Base-by-base conservation (phyloP, 2,113 vertebrate species). In the Grammatotria lemairii region DNA sequence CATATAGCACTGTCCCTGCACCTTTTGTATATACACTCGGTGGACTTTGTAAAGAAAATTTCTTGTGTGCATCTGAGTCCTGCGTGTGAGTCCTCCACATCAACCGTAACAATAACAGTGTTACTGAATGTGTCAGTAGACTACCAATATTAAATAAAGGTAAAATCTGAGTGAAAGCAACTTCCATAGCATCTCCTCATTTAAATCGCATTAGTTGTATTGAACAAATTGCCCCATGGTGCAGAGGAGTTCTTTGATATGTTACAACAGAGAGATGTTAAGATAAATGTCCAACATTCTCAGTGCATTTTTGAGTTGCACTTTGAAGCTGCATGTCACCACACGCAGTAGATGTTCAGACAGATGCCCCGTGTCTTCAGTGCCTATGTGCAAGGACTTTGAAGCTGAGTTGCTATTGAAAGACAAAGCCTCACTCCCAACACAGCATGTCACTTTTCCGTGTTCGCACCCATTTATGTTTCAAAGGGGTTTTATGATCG, bases 271-370 rank as follows among this genome's bases (percentile, higher is more conserved):
- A 91, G 55, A 63, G 54, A 70, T 78, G 68, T 83, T 47, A 4
- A 70, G 68, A 88, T 57, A 54, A 87, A 54, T 78, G 87, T 87
- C 89, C 87, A 84, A 82, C n/a, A 17, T 81, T 82, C 54, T 84
- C 65, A 42, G 28, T 84, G 70, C 47, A 51, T 79, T 63, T 85
- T 68, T 49, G 79, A 91, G 85, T 80, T 86, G 84, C 68, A 81
- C 91, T 94, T 94, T 92, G 89, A 93, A 94, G 91, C 89, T 19
- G 26, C 31, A 12, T 86, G 83, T 84, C 88, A 80, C 83, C 80
- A 57, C 58, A 68, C 75, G 4, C 75, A 80, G 65, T 53, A 28
- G 85, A 87, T 80, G 87, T 88, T 85, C 89, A 89, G 88, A 91
- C 80, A 78, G 88, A 80, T 60, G 68, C 84, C 60, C 80, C 2